Evolutionary conservation across 2,888 invertebrate species (phyloP), one percentile per base, ranked within the genome.

Genomic region (Papilio gigon): DNA sequence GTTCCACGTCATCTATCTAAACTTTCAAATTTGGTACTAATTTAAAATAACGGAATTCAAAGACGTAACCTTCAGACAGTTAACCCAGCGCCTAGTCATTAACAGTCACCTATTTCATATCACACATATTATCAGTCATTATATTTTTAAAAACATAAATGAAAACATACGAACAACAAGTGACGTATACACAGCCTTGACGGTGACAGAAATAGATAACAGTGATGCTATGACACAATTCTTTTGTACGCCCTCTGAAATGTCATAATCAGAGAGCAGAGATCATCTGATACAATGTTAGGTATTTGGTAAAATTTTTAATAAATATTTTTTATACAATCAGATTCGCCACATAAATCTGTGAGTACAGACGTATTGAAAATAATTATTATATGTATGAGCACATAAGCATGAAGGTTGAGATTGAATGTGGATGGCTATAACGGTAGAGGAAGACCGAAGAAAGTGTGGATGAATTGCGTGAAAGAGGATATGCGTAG

Each of bases 161-260:
- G 6, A 0, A 14, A 6, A 30, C 25, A 22, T 11, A 27, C 50
- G 9, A 27, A 53, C n/a, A 50, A 27, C 27, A 53, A 30, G 30
- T 6, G 25, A 50, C 50, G 25, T 50, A 27, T 11, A n/a, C 50
- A 22, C 50, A 56, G 30, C 60, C 60, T 60, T 60, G 60, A 27
- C 60, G 37, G 37, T 35, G 25, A 60, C 40, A 40, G 27, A 60
- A 60, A 60, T 60, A 60, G 60, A 60, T 25, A 40, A 40, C n/a
- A 22, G 22, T 59, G 59, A 22, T 25, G 20, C 35, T 37, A 12
- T 60, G 60, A 60, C 40, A 60, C 60, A 60, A 40, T 60, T 60
- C 60, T 40, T 60, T 60, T 60, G n/a, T 22, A 22, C n/a, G 27
- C 8, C 25, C 60, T 37, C 60, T 58, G 35, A 58, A 58, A 58